Evolutionary conservation across 2,797 vertebrate genomes (phyloP), one percentile per base, ranked within the genome.

Genomic region (Lateolabrax maculatus): DNA sequence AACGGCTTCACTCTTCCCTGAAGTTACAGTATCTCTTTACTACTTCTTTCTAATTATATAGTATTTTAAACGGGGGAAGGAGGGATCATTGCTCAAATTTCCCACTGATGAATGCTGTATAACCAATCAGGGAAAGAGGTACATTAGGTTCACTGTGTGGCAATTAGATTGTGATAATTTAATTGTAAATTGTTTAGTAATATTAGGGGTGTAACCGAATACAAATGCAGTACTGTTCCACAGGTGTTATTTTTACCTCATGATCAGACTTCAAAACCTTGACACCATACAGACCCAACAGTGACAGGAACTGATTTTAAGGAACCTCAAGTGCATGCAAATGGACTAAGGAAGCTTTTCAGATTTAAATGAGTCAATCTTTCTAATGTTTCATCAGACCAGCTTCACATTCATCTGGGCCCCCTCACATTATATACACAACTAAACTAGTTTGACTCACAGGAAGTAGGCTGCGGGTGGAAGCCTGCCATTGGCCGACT

Each of bases 31-130:
- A 23, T 53, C 18, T 60, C 43, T 67, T 49, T 11, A 53, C 27
- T 27, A 46, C 41, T n/a, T 53, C 49, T 56, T 71, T 70, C 7
- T 36, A 12, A 66, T 69, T 74, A 41, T 48, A 73, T 8, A 27
- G 19, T 52, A 21, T 79, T 71, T 72, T 69, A 66, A 63, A 57
- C 34, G 25, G 7, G 8, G 4, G 16, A 68, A 29, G 25, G 21
- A 57, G 19, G n/a, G 4, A 43, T 60, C 19, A 34, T 34, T 58
- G 13, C 0, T 37, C 13, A 27, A 4, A 19, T 52, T n/a, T 69
- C 39, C 19, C 18, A 62, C 44, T 43, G 58, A 68, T n/a, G 48
- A 69, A 46, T 53, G 29, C 9, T 12, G 11, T 16, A 41, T 41
- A 4, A 27, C 2, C 10, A 34, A 34, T 6, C 31, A 4, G 31